Base-by-base conservation (phyloP, 2,113 vertebrate genomes). In the Apeltes quadracus region DNA sequence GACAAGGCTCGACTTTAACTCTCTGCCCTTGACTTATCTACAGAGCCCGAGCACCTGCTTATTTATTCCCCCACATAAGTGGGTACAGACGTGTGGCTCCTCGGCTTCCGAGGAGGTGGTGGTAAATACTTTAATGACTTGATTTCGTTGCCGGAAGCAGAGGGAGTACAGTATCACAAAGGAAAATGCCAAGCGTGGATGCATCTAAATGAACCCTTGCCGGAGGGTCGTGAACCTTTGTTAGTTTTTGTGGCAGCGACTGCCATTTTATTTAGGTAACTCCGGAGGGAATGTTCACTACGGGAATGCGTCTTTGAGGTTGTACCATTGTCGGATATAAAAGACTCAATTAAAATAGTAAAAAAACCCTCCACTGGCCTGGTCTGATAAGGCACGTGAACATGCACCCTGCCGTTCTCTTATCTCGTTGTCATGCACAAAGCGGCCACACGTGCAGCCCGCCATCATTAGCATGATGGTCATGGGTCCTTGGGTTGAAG, bases 341-440 rank as follows among this genome's bases (percentile, higher is more conserved):
- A 23, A 61, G 38, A 14, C 32, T 34, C 32, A 34, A 34, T 34
- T 18, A 46, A 23, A 27, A 43, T 53, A 80, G 77, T 79, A 68
- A 78, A 79, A 78, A 81, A 89, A 85, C 75, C 80, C 82, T 84
- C 78, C 85, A 69, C 88, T 93, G 93, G 87, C 69, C 72, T 44
- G 55, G 78, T 61, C 74, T 18, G 91, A 93, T 92, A 93, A 93
- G 91, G 68, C 61, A 79, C 75, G 85, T 79, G 89, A 91, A 92
- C 92, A 91, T 79, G 75, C 86, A 82, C 84, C 90, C 90, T 72
- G 89, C 91, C 88, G 84, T 90, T 91, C 85, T 67, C 83, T 91
- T 90, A 92, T 94, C 93, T 84, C 51, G 20, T 78, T 86, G 90
- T 90, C 89, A 89, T 83, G 81, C 85, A 87, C 79, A 85, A 74